phyloP scores from a whole-genome alignment of 2,888 invertebrate species.

The Chorisops tibialis region DNA sequence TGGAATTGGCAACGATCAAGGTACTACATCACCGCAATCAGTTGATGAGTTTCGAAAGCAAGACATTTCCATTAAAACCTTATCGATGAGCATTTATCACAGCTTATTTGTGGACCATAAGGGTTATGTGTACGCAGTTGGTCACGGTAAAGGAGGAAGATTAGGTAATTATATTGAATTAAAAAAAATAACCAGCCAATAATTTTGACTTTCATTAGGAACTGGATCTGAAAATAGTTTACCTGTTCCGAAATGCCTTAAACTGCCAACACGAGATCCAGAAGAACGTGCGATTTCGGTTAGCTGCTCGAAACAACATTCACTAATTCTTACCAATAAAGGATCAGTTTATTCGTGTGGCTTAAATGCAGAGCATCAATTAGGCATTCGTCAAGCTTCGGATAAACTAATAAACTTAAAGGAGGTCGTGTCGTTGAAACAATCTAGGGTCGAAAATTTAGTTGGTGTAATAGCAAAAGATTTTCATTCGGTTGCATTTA shows the following conservation, averaged over 20 bases:
- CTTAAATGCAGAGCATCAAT: conserved; percentile 62
- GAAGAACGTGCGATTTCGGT: conserved; percentile 45
- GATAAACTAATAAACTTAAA: conserved; percentile 47
- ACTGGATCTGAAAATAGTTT: conserved; percentile 57
- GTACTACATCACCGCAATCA: conserved; percentile 61
- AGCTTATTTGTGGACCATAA: conserved; percentile 46
- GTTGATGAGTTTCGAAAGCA: conserved; percentile 65
- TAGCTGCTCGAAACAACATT: conserved; percentile 48
- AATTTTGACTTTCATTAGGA: not conserved
- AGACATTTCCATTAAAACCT: conserved; percentile 60
- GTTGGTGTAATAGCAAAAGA: conserved; percentile 65
- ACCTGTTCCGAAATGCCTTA: conserved; percentile 45
- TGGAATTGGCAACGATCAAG: conserved; percentile 68
- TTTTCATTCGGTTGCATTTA: conserved; percentile 70
- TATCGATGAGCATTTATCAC: conserved; percentile 50
- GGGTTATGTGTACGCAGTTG: conserved; percentile 66
- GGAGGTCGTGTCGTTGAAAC: conserved; percentile 44
- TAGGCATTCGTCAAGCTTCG: conserved; percentile 59
- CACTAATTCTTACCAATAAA: conserved; percentile 45
- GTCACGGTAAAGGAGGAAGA: conserved; percentile 74
- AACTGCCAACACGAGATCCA: conserved; percentile 42
- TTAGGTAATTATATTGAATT: conserved; percentile 55
- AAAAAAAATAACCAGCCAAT: too few species aligned
- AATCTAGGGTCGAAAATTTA: conserved; percentile 50
- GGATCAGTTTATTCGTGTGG: conserved; percentile 58